Evolutionary conservation across 2,888 invertebrate genomes (phyloP).

Genomic region (Cantharis rustica): DNA sequence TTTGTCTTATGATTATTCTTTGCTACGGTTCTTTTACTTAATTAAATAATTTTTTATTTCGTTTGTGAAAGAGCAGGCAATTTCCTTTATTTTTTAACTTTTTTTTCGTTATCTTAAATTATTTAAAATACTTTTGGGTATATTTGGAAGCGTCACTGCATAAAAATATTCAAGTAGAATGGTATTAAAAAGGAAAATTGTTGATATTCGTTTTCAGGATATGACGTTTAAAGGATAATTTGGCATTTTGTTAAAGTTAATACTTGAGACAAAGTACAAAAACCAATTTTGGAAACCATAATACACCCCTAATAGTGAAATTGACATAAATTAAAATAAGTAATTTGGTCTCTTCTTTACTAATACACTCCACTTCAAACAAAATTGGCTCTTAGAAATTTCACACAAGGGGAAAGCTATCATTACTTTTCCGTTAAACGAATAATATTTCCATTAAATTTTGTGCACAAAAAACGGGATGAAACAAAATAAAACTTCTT

Average conservation of each 20-base stretch:
- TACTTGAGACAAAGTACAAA: neutral
- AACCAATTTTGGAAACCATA: slow-evolving; percentile 2
- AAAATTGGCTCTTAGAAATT: slow-evolving; percentile 4
- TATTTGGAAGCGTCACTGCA: neutral
- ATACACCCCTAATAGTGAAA: neutral
- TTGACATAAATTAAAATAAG: slow-evolving; percentile 5
- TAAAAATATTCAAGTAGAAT: neutral
- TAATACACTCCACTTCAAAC: neutral
- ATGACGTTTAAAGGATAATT: neutral
- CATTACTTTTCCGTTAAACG: slow-evolving; percentile 1
- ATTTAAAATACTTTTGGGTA: neutral
- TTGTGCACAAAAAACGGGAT: neutral
- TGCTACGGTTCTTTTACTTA: too few relatives aligned
- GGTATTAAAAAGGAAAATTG: slow-evolving; percentile 1
- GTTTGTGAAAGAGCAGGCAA: neutral
- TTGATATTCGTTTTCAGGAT: neutral
- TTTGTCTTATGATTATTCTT: too few relatives aligned
- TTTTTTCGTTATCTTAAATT: neutral
- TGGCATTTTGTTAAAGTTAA: neutral
- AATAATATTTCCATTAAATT: slow-evolving; percentile 2
- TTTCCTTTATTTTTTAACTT: neutral
- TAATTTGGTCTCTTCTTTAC: neutral
- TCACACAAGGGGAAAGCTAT: slow-evolving; percentile 2
- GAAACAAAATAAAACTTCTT: neutral
- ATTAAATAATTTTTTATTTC: too few relatives aligned